Base-by-base conservation (phyloP, 2,113 vertebrate species). In the Tachysurus fulvidraco region DNA sequence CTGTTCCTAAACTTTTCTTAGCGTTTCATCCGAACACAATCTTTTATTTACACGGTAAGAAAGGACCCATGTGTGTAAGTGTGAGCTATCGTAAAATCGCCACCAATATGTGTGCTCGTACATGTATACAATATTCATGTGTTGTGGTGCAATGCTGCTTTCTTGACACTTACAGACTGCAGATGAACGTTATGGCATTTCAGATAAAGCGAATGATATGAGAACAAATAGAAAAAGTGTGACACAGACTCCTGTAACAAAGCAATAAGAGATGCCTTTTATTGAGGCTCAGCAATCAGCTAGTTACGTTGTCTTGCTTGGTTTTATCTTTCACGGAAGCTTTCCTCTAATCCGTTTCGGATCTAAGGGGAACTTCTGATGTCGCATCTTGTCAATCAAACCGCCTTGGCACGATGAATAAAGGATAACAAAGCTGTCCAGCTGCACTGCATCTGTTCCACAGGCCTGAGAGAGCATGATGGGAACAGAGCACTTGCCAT, bases 1-100 rank as follows among this genome's bases (percentile, higher is more conserved):
- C 69, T 17, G 41, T 60, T 86, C 84, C 90, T 88, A 85, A 88
- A 83, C 76, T 86, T 79, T 60, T 50, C 52, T 46, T 80, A 59
- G 57, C 83, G 44, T 85, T 90, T 90, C 82, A 50, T 41, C 41
- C 30, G 62, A 50, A 71, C 46, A 67, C 90, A 85, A 92, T 93
- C 81, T 91, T 94, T 94, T 94, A 92, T 94, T 94, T 64, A 94
- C 91, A 84, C 76, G 19, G 88, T 44, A 91, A 86, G 92, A 91
- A 90, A 67, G 78, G 89, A 85, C 85, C 86, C 88, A 90, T 85
- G 50, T 73, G 88, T 92, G 89, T 85, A 88, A 73, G 90, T 91
- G 89, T 92, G 92, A 92, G 59, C 91, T 91, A 86, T 87, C 88
- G 90, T 88, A 91, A 93, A 90, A 93, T 90, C 88, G 77, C 87